Percentiles rank a stretch among this genome's conserved stretches.
These are phyloP conservation scores for Myotis yumanensis DNA, from an alignment of 2,113 vertebrate species.

Conservation along the genomic window DNA sequence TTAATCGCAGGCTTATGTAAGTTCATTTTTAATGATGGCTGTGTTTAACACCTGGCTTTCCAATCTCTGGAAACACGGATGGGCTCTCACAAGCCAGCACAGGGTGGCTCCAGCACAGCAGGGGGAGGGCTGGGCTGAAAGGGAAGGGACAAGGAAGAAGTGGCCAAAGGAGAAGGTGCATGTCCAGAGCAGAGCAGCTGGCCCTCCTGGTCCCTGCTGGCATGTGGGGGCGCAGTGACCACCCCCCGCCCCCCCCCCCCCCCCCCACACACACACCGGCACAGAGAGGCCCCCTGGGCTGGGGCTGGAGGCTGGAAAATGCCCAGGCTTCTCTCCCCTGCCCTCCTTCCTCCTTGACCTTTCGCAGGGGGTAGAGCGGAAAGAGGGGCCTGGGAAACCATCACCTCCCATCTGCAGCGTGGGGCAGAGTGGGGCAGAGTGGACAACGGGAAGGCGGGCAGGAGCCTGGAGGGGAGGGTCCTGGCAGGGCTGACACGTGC, in stretches of 20 bases:
- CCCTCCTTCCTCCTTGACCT: not conserved
- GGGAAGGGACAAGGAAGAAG: not conserved
- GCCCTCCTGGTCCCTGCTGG: rapidly evolving
- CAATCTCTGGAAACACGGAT: not conserved
- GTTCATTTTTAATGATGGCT: not conserved
- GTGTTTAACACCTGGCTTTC: not conserved
- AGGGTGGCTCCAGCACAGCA: not conserved
- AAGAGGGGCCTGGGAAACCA: not conserved
- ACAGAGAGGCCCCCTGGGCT: not conserved
- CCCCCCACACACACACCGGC: no score
- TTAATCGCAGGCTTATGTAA: not conserved
- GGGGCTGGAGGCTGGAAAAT: not conserved
- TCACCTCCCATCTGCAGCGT: no score
- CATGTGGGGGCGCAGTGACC: rapidly evolving
- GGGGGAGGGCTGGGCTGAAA: no score
- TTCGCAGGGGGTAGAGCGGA: not conserved
- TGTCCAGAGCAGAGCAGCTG: no score
- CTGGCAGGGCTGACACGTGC: not conserved
- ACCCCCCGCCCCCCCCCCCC: rapidly evolving
- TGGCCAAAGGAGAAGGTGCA: not conserved
- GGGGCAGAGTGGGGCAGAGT: not conserved
- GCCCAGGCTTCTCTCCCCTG: not conserved
- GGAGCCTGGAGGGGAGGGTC: not conserved
- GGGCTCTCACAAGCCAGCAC: not conserved
- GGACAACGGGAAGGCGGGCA: not conserved